phyloP scores from a whole-genome alignment of 2,113 vertebrate genomes.

The western clawed frog (Xenopus tropicalis) region DNA sequence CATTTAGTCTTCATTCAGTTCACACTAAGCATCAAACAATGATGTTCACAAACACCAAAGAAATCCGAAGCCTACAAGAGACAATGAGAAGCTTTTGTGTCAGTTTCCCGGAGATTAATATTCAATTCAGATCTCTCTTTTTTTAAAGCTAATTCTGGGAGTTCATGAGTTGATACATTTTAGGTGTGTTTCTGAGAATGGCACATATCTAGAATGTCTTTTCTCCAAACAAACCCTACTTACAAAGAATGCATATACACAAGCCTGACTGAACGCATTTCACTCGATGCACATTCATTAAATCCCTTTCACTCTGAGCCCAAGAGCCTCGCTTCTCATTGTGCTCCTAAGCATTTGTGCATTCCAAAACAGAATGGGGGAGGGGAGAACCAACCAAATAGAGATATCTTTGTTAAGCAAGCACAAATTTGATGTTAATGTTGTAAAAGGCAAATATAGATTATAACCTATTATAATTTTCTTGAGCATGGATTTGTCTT shows the following conservation, averaged over 20 bases:
- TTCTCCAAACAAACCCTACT: slow-evolving; percentile 52
- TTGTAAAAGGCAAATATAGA: neutral
- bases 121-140: slow-evolving; percentile 3
- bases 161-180: slow-evolving; percentile 26
- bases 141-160: neutral
- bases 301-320: slow-evolving; percentile 37
- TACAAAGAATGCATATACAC: slow-evolving; percentile 48
- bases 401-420: slow-evolving; percentile 37
- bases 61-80: neutral
- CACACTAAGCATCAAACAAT: neutral
- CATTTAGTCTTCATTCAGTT: neutral
- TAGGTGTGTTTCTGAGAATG: slow-evolving; percentile 20
- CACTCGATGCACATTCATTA: slow-evolving; percentile 46
- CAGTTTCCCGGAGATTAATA: slow-evolving; percentile 4
- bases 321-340: slow-evolving; percentile 50
- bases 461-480: neutral
- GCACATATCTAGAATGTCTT: slow-evolving; percentile 43
- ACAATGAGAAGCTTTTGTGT: neutral
- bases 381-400: slow-evolving; percentile 14
- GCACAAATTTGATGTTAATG: slow-evolving; percentile 17
- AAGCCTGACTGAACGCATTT: slow-evolving; percentile 54
- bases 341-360: slow-evolving; percentile 48
- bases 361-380: slow-evolving; percentile 45
- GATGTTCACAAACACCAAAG: neutral
- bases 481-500: too few relatives aligned